phyloP scores from a whole-genome alignment of 2,113 vertebrate genomes.

The Tinamus guttatus region DNA sequence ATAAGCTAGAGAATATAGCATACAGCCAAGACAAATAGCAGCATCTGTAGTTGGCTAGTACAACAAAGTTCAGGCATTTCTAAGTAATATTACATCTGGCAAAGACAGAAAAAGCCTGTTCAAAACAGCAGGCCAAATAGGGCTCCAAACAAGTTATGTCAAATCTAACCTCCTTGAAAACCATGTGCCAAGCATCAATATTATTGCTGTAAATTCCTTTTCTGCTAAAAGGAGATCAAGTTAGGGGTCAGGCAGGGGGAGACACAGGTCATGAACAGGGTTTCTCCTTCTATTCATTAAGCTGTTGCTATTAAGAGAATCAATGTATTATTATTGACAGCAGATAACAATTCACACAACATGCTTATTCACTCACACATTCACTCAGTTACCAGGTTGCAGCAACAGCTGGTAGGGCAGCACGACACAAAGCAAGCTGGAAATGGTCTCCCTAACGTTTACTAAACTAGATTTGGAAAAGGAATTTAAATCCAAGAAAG shows the following conservation, averaged over 20 bases:
- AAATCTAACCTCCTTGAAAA: background rate
- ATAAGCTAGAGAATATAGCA: background rate
- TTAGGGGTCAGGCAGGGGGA: rapidly evolving
- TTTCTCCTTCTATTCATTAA: background rate
- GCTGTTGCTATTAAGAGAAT: background rate
- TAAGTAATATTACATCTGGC: background rate
- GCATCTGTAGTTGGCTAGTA: background rate
- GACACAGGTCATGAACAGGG: background rate
- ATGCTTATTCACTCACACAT: background rate
- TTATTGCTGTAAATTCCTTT: background rate
- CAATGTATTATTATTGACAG: background rate
- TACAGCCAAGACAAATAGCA: background rate
- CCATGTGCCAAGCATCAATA: background rate
- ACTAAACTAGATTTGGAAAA: background rate
- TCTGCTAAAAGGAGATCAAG: background rate
- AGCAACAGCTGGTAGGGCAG: background rate
- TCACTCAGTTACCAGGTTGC: background rate
- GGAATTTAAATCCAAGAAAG: background rate
- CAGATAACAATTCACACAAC: background rate
- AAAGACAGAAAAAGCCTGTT: background rate
- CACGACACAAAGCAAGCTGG: background rate
- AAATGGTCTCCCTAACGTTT: background rate
- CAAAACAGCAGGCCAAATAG: background rate
- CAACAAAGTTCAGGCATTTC: background rate
- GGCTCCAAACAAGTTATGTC: background rate